phyloP scores from a whole-genome alignment of 2,113 vertebrate species.

The Poecilia latipinna region DNA sequence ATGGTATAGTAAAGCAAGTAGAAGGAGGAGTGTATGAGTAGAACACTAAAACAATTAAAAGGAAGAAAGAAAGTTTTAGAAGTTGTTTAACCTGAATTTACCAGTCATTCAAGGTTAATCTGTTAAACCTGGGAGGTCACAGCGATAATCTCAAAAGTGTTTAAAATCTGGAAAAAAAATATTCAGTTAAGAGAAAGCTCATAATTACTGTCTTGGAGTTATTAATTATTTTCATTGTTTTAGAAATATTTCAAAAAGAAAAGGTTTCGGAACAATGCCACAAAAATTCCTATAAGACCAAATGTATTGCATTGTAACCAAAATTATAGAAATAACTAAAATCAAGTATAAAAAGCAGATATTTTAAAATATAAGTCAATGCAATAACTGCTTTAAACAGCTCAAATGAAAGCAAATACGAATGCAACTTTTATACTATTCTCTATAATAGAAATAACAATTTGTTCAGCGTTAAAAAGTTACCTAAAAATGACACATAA shows the following conservation, averaged over 20 bases:
- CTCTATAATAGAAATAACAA: too few species aligned
- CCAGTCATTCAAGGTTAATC: constrained; percentile 54
- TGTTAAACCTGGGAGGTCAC: constrained; percentile 49
- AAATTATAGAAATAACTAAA: background rate
- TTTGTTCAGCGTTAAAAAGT: too few species aligned
- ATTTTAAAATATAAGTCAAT: too few species aligned
- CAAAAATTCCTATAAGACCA: background rate
- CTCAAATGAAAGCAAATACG: too few species aligned
- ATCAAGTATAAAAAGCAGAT: too few species aligned
- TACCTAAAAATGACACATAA: too few species aligned
- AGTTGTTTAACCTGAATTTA: constrained; percentile 52
- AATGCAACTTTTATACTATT: too few species aligned
- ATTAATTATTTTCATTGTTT: background rate
- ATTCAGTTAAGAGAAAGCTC: constrained; percentile 4
- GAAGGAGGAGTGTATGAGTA: background rate
- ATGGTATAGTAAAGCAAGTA: background rate
- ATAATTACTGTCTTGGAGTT: background rate
- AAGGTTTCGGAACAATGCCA: background rate
- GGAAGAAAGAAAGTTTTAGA: constrained; percentile 52
- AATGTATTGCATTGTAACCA: background rate
- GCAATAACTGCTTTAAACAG: too few species aligned
- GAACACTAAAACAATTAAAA: constrained; percentile 1
- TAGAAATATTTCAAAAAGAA: background rate
- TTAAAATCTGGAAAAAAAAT: constrained; percentile 7
- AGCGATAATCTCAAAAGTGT: constrained; percentile 45